Conservation (phyloP, 2,797 vertebrate species). For the Melanogrammus aeglefinus region DNA sequence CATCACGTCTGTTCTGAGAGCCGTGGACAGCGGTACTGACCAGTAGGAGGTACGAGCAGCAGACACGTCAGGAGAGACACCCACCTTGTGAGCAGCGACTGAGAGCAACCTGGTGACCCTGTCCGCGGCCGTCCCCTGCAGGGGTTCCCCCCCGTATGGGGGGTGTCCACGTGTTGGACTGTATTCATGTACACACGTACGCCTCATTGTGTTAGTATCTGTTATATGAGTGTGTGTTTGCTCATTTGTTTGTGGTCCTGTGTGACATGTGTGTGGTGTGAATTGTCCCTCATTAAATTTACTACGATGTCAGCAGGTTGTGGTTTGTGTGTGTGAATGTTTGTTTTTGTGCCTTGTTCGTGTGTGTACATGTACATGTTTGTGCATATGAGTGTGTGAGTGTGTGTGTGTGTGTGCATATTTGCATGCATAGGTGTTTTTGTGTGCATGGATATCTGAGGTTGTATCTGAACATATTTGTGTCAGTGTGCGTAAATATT, state of each 20-base stretch:
- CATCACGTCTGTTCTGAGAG: background rate
- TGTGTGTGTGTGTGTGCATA: slow-evolving; percentile 22
- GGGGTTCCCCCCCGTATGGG: slow-evolving; percentile 25
- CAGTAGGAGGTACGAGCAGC: slow-evolving; percentile 24
- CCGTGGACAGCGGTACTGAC: slow-evolving; percentile 6
- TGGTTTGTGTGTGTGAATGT: background rate
- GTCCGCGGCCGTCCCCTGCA: slow-evolving; percentile 24
- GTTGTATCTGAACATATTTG: no score
- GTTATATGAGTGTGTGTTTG: background rate
- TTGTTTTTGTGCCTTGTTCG: no score
- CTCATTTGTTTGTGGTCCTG: background rate
- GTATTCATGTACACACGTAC: background rate
- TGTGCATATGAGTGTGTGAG: background rate
- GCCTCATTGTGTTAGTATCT: background rate
- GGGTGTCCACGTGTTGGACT: background rate
- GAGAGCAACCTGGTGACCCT: slow-evolving; percentile 46
- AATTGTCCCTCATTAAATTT: no score
- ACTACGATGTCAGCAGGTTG: no score
- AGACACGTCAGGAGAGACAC: slow-evolving; percentile 49
- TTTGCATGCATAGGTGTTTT: background rate
- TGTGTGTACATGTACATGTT: background rate
- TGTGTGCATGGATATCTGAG: slow-evolving; percentile 7
- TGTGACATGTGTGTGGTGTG: background rate
- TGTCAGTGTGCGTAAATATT: background rate
- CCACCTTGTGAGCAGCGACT: slow-evolving; percentile 59